Evolutionary conservation across 1,140 invertebrate species (phyloP).

Genomic region (Drosophila carrolli): DNA sequence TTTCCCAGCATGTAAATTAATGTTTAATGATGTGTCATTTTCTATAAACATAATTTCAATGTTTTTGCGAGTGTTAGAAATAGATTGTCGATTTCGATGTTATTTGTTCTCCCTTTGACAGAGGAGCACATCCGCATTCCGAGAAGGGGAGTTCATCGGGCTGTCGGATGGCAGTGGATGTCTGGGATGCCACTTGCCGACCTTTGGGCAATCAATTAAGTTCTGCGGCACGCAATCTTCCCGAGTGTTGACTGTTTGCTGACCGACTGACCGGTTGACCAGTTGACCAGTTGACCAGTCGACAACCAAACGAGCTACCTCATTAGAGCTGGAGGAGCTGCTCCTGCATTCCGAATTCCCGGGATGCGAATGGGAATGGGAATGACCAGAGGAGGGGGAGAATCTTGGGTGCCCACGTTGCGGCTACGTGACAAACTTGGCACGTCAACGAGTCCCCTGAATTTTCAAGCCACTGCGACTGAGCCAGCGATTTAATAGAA

Average conservation of each 20-base stretch:
- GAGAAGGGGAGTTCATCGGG: background rate
- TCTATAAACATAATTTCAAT: too few species aligned
- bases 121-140: slow-evolving; percentile 7
- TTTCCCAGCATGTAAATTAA: too few species aligned
- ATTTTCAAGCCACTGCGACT: slow-evolving; percentile 47
- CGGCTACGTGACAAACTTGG: slow-evolving; percentile 70
- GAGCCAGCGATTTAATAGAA: slow-evolving; percentile 67
- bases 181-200: slow-evolving; percentile 30
- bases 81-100: too few species aligned
- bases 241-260: slow-evolving; percentile 19
- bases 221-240: slow-evolving; percentile 43
- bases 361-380: background rate
- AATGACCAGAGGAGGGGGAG: background rate
- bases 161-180: slow-evolving; percentile 1
- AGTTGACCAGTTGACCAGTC: background rate
- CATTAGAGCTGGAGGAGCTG: slow-evolving; percentile 37
- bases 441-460: slow-evolving; percentile 26
- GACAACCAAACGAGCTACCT: slow-evolving; percentile 26
- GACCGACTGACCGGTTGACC: background rate
- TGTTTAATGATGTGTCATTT: too few species aligned
- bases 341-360: slow-evolving; percentile 23
- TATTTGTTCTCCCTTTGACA: background rate
- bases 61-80: too few species aligned
- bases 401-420: slow-evolving; percentile 47
- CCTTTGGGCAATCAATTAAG: slow-evolving; percentile 46